A percentile compares a stretch with the other conserved stretches of the same genome.
phyloP scores from a whole-genome alignment of 2,888 invertebrate genomes.

The Agrochola lychnidis region DNA sequence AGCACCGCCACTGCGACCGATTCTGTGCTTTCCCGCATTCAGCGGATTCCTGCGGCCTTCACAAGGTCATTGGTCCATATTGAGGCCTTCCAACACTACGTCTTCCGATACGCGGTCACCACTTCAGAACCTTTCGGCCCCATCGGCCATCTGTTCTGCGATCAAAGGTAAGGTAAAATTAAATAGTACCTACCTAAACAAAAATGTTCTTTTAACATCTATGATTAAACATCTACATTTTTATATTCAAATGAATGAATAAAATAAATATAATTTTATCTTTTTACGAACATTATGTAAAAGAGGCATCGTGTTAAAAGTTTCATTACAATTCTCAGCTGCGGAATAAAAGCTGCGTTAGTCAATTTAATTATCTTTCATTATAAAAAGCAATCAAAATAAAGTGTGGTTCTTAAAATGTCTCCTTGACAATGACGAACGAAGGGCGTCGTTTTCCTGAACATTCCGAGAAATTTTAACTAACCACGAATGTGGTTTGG shows the following conservation, averaged over 20 bases:
- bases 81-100: too few species aligned
- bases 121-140: too few species aligned
- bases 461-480: background rate
- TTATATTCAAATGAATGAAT: background rate
- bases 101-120: too few species aligned
- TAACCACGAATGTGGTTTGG: conserved; percentile 6
- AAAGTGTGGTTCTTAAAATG: conserved; percentile 1
- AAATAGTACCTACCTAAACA: too few species aligned
- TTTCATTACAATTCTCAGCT: background rate
- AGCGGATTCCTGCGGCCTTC: too few species aligned
- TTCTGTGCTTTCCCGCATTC: too few species aligned
- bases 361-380: background rate
- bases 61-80: too few species aligned
- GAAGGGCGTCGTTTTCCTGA: background rate
- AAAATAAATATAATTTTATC: background rate
- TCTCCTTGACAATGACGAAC: background rate
- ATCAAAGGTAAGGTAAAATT: too few species aligned
- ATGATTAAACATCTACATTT: background rate
- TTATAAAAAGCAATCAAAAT: conserved; percentile 9
- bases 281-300: background rate
- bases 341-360: background rate
- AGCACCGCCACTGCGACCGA: too few species aligned
- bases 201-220: too few species aligned
- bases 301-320: background rate
- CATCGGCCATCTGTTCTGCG: too few species aligned